phyloP scores from a whole-genome alignment of 2,113 vertebrate species.

The Pampusana beccarii region DNA sequence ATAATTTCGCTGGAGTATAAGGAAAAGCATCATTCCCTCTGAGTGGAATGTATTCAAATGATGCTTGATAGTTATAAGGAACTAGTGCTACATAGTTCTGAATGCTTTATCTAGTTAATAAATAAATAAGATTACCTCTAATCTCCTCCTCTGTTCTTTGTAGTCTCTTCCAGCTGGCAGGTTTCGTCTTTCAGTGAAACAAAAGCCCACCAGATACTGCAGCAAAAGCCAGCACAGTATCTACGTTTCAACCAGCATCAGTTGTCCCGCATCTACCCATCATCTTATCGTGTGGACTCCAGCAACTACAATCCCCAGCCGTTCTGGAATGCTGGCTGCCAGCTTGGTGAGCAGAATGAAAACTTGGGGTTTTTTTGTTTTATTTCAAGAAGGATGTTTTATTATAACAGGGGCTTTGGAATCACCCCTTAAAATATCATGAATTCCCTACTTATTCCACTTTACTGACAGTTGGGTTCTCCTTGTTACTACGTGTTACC shows the following conservation, averaged over 20 bases:
- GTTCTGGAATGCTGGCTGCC: constrained; percentile 96
- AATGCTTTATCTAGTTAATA: not conserved
- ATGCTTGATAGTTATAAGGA: not conserved
- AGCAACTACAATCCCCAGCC: constrained; percentile 98
- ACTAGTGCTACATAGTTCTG: not conserved
- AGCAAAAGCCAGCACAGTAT: constrained; percentile 88
- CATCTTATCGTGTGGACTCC: constrained; percentile 94
- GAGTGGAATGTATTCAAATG: not conserved
- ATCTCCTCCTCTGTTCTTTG: not conserved
- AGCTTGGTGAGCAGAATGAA: constrained; percentile 82
- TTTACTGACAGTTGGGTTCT: not conserved
- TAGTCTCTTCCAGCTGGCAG: constrained; percentile 90
- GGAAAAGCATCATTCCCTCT: not conserved
- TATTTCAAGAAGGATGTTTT: not conserved
- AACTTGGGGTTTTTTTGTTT: accelerated
- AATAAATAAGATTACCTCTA: not conserved
- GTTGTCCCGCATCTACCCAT: constrained; percentile 94
- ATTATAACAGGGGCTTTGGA: not conserved
- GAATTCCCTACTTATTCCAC: not conserved
- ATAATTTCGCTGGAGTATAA: not conserved
- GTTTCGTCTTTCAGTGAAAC: constrained; percentile 97
- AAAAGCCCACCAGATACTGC: constrained; percentile 93
- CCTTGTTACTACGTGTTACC: not conserved
- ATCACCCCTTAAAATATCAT: not conserved
- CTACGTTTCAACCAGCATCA: constrained; percentile 93